Conservation (phyloP, 2,797 vertebrate species). For the Ataeniobius toweri region DNA sequence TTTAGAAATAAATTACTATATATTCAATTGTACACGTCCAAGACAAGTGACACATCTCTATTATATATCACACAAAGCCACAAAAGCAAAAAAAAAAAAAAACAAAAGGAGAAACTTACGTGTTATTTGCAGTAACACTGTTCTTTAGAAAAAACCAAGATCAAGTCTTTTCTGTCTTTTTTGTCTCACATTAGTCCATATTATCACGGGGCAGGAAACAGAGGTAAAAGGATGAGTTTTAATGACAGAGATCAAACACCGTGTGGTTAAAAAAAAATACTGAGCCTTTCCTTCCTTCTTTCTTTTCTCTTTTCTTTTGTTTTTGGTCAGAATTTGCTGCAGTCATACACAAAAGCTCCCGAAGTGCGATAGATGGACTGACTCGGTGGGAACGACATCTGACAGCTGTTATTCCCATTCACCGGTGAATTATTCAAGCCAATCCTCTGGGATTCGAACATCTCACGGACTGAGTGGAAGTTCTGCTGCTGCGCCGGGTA, state of each 20-base stretch:
- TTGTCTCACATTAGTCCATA: slow-evolving; percentile 79
- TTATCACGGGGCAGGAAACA: slow-evolving; percentile 48
- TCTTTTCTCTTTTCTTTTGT: slow-evolving; percentile 3
- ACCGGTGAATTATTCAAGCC: slow-evolving; percentile 92
- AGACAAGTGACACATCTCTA: slow-evolving; percentile 81
- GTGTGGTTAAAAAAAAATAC: slow-evolving; percentile 30
- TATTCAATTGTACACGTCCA: slow-evolving; percentile 97
- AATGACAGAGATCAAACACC: slow-evolving; percentile 67
- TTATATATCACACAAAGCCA: slow-evolving; percentile 75
- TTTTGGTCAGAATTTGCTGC: slow-evolving; percentile 94
- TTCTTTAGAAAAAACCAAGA: slow-evolving; percentile 88
- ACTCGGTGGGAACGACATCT: slow-evolving; percentile 94
- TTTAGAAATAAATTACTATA: slow-evolving; percentile 99
- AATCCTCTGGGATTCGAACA: slow-evolving; percentile 93
- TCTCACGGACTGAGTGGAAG: slow-evolving; percentile 93
- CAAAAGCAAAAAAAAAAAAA: slow-evolving; percentile 81
- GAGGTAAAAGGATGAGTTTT: slow-evolving; percentile 46
- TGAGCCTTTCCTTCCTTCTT: slow-evolving; percentile 9
- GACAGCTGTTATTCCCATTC: slow-evolving; percentile 95
- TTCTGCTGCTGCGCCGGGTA: slow-evolving; percentile 93
- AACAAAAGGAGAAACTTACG: slow-evolving; percentile 87
- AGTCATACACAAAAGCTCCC: slow-evolving; percentile 97
- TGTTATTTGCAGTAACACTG: slow-evolving; percentile 96
- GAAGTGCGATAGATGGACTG: slow-evolving; percentile 95
- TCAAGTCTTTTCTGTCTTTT: slow-evolving; percentile 77